Conservation (phyloP, 2,113 vertebrate species). For the Arothron firmamentum region DNA sequence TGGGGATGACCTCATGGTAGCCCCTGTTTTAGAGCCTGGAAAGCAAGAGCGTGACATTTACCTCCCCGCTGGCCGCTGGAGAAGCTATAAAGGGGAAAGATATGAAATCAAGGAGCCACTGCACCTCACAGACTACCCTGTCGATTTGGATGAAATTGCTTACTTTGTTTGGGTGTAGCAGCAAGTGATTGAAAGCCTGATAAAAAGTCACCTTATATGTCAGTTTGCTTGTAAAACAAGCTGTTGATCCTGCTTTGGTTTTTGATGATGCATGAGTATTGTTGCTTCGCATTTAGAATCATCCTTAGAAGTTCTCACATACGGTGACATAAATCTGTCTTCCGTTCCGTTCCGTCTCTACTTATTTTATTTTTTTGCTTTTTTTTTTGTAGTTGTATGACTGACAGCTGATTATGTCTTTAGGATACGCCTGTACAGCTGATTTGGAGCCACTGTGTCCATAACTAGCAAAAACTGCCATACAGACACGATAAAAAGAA, state of each 20-base stretch:
- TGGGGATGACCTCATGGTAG: slow-evolving; percentile 94
- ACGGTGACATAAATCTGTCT: no score
- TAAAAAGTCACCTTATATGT: slow-evolving; percentile 2
- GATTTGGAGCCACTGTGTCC: no score
- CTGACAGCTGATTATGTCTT: no score
- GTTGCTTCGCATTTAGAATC: no score
- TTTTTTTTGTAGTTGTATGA: no score
- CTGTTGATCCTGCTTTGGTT: not conserved
- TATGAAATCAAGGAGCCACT: slow-evolving; percentile 87
- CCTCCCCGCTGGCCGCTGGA: slow-evolving; percentile 89
- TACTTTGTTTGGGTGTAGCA: slow-evolving; percentile 84
- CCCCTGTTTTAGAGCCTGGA: slow-evolving; percentile 89
- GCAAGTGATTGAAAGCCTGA: slow-evolving; percentile 10
- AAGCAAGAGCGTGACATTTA: slow-evolving; percentile 95
- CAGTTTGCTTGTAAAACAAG: slow-evolving; percentile 9
- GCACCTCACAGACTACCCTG: slow-evolving; percentile 87
- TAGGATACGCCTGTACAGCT: no score
- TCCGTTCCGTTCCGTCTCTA: no score
- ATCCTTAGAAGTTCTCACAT: no score
- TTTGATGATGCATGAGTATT: not conserved
- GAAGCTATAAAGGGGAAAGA: slow-evolving; percentile 93
- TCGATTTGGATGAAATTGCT: slow-evolving; percentile 90
- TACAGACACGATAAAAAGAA: no score
- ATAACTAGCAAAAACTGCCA: no score
- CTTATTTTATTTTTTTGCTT: no score